Evolutionary conservation across 2,797 vertebrate genomes (phyloP).

Genomic region (Gila robusta): DNA sequence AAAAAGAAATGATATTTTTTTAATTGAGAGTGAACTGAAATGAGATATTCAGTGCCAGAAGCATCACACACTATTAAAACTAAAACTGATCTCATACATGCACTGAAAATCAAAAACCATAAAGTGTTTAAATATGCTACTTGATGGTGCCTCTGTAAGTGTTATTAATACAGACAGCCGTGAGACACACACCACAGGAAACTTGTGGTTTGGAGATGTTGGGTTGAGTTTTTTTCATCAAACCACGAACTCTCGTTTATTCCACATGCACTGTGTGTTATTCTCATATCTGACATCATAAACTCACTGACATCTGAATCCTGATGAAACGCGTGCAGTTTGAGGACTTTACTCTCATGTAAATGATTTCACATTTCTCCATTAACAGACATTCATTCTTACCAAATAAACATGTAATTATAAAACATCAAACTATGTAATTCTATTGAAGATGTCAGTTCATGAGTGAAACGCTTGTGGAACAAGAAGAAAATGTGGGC

Average conservation of each 20-base stretch:
- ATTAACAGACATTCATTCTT: background rate
- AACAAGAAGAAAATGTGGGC: background rate
- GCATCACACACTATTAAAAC: background rate
- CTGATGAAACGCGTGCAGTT: too few species aligned
- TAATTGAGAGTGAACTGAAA: background rate
- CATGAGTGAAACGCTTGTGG: rapidly evolving
- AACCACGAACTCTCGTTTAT: background rate
- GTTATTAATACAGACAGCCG: background rate
- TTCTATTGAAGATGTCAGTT: background rate
- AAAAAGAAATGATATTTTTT: background rate
- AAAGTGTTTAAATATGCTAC: background rate
- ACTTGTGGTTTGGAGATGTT: background rate
- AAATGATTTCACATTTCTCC: background rate
- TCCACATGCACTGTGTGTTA: background rate
- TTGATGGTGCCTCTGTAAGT: too few species aligned
- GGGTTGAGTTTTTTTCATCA: background rate
- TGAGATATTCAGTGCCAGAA: background rate
- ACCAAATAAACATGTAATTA: background rate
- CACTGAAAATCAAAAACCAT: background rate
- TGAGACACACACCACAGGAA: background rate
- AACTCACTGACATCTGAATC: too few species aligned
- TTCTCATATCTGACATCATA: background rate
- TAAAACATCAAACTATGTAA: background rate
- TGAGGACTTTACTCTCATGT: background rate
- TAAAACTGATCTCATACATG: background rate